Base-by-base conservation (phyloP, 2,888 invertebrate species). In the Heteromyza rotundicornis region DNA sequence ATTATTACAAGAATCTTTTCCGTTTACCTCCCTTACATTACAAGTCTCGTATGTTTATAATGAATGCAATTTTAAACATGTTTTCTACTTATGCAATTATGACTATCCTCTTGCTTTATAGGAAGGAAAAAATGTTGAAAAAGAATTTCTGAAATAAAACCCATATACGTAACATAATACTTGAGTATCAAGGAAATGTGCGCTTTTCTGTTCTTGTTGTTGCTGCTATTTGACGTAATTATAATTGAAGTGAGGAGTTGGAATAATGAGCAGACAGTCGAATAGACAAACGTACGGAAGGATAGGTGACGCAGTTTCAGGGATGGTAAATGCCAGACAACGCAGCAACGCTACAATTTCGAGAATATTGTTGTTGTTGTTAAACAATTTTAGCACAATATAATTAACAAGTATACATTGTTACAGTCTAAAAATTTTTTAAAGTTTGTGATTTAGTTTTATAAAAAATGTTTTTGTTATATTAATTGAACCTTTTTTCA, bases 181-280 rank as follows among this genome's bases (percentile, higher is more conserved):
- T 40, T 40, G n/a, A 19, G 47, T 20, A 47, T 47, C 47, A 47
- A 47, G 47, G 47, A 47, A 47, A 3, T 47, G 47, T 19, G 17
- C 47, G 20, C 14, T 47, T 47, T 47, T 8, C 20, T 20, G 47
- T 47, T n/a, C n/a, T n/a, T n/a, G n/a, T 47, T 47, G 67, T 63
- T 68, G 70, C 65, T 66, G 64, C 65, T 60, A 65, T 66, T 65
- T 47, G 76, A 75, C 72, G 77, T 77, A 77, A 75, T 75, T 75
- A 77, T 77, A 75, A 77, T 77, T 75, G 77, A 75, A 75, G 74
- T 72, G 72, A 77, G 72, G 73, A 74, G 73, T 77, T 72, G 70
- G 68, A 67, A 68, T 66, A 74, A 74, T 74, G 76, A 74, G 74
- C 72, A 75, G 74, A 64, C 75, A 76, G 69, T 71, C 24, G 19